A percentile compares a stretch with the other conserved stretches of the same genome.
Evolutionary conservation across 2,888 invertebrate genomes (phyloP).

Genomic region (Polydrusus pterygomalis): DNA sequence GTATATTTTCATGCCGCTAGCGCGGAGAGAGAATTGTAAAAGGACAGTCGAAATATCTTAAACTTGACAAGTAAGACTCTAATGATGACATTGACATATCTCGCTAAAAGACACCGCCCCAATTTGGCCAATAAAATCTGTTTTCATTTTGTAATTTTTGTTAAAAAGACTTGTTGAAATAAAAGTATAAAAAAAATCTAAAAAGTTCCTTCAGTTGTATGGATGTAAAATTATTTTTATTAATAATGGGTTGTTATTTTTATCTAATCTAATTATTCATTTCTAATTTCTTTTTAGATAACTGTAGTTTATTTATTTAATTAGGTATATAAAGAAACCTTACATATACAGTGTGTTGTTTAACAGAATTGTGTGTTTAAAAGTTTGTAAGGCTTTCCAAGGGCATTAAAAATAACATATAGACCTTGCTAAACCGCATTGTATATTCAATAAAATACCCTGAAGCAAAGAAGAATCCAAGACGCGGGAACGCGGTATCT

Average conservation of each 20-base stretch:
- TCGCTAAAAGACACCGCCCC: not conserved
- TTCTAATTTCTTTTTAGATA: not conserved
- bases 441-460: not conserved
- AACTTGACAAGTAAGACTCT: not conserved
- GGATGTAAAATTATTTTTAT: not conserved
- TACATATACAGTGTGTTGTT: not conserved
- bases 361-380: not conserved
- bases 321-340: not conserved
- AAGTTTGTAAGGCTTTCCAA: not conserved
- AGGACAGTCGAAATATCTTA: not conserved
- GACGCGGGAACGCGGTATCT: not conserved
- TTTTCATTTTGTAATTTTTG: constrained; percentile 2
- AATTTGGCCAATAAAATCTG: constrained; percentile 15
- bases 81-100: not conserved
- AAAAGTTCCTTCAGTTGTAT: constrained; percentile 11
- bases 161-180: constrained; percentile 3
- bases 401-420: not conserved
- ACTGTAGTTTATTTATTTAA: not conserved
- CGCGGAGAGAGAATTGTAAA: too few species aligned
- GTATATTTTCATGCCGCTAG: not conserved
- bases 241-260: not conserved
- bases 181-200: not conserved
- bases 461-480: not conserved
- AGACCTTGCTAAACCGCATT: not conserved
- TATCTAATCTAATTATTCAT: not conserved